Percentiles rank a stretch among this genome's conserved stretches.
Evolutionary conservation across 2,113 vertebrate genomes (phyloP).

Genomic region (Papio anubis): DNA sequence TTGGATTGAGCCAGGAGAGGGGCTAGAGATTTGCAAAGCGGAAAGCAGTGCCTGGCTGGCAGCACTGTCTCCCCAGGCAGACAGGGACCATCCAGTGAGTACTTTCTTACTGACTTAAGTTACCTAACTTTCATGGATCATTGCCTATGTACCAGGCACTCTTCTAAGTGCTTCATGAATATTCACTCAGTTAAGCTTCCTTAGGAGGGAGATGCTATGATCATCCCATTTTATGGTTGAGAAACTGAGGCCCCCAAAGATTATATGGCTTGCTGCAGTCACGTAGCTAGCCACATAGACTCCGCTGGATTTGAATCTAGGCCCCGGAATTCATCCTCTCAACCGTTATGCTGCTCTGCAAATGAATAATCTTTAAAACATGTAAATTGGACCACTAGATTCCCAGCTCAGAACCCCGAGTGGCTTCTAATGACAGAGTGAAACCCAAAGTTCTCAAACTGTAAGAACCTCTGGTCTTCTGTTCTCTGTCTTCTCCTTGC

Average conservation of each 20-base stretch:
- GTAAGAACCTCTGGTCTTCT: not conserved
- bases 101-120: not conserved
- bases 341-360: rapidly evolving
- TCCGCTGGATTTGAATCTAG: not conserved
- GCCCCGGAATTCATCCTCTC: not conserved
- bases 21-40: not conserved
- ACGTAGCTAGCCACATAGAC: not conserved
- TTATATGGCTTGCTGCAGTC: not conserved
- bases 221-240: not conserved
- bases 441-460: not conserved
- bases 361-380: not conserved
- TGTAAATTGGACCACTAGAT: too few species aligned
- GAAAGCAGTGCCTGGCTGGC: not conserved
- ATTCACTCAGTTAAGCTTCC: not conserved
- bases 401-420: not conserved
- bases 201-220: not conserved
- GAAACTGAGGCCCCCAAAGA: not conserved
- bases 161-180: not conserved
- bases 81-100: not conserved
- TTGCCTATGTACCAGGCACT: not conserved
- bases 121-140: not conserved
- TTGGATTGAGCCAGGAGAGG: not conserved
- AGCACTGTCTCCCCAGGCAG: too few species aligned
- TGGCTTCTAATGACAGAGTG: not conserved
- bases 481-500: not conserved